Evolutionary conservation across 2,113 vertebrate species (phyloP), one percentile per base, ranked within the genome.

Genomic region (Coregonus clupeaformis): DNA sequence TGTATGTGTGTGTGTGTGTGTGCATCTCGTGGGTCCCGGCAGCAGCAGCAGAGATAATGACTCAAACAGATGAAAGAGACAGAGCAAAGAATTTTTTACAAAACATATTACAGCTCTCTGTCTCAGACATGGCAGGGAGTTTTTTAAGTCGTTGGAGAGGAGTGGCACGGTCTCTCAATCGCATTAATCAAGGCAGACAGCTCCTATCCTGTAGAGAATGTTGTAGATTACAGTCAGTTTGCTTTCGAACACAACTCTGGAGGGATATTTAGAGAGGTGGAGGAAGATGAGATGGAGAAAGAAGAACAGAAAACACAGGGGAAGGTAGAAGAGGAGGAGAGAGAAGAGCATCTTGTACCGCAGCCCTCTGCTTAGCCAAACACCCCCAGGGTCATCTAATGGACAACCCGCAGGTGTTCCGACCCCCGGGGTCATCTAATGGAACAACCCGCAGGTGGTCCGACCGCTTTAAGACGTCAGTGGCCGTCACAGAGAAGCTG

Each of bases 61-160:
- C 82, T 91, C 89, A 91, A 81, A 80, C 85, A 90, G 87, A 91
- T 91, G 88, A 91, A 91, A 91, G 89, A 87, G 90, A 87, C 85
- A 85, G 82, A 90, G 88, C 87, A 86, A 90, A 88, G 80, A 81
- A 68, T 90, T 87, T 88, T 87, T 88, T 85, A 87, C 88, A 27
- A 4, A 27, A 4, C n/a, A 25, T 12, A 13, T 27, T 27, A 73
- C 83, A 84, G 85, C 82, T 89, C 59, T 45, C 2, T 45, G n/a
- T n/a, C n/a, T n/a, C n/a, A n/a, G n/a, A n/a, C n/a, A n/a, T n/a
- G n/a, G n/a, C n/a, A n/a, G 5, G 5, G 4, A 45, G 9, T 45
- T 5, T 1, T 45, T 6, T 82, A 85, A 90, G 82, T 85, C 82
- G 80, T 85, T 84, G 85, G 85, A 89, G 89, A 86, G 86, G 87